phyloP scores from a whole-genome alignment of 2,888 invertebrate species.

The Cryptocephalus primarius region DNA sequence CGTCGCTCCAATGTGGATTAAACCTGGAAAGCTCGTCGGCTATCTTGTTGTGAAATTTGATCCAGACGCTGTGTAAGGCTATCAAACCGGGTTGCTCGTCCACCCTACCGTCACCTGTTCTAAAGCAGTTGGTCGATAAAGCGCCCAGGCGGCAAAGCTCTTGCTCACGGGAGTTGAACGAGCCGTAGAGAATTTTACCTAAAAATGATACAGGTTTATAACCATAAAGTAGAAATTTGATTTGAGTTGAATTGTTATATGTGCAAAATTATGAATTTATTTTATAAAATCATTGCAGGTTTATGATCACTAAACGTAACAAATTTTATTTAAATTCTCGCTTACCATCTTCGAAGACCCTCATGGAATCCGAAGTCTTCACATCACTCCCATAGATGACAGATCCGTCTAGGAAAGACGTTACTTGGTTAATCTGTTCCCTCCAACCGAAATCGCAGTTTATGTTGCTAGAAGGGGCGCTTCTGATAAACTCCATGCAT shows the following conservation, averaged over 20 bases:
- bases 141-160: slow-evolving; percentile 64
- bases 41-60: slow-evolving; percentile 64
- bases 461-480: slow-evolving; percentile 67
- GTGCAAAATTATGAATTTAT: no score
- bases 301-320: neutral
- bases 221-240: neutral
- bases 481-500: slow-evolving; percentile 75
- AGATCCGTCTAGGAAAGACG: slow-evolving; percentile 73
- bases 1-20: slow-evolving; percentile 83
- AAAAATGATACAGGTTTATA: slow-evolving; percentile 1
- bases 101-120: slow-evolving; percentile 66
- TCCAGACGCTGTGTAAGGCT: slow-evolving; percentile 63
- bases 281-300: no score
- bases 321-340: neutral
- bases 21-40: slow-evolving; percentile 58
- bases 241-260: no score
- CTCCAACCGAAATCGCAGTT: slow-evolving; percentile 74
- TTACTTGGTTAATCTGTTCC: slow-evolving; percentile 77
- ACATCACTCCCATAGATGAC: slow-evolving; percentile 71
- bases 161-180: slow-evolving; percentile 43
- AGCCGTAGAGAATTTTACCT: slow-evolving; percentile 34
- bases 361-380: slow-evolving; percentile 59
- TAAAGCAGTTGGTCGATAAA: slow-evolving; percentile 62
- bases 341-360: slow-evolving; percentile 63
- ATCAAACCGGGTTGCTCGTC: slow-evolving; percentile 73